phyloP scores from a whole-genome alignment of 2,113 vertebrate genomes.

The Microcebus ravelobensis region DNA sequence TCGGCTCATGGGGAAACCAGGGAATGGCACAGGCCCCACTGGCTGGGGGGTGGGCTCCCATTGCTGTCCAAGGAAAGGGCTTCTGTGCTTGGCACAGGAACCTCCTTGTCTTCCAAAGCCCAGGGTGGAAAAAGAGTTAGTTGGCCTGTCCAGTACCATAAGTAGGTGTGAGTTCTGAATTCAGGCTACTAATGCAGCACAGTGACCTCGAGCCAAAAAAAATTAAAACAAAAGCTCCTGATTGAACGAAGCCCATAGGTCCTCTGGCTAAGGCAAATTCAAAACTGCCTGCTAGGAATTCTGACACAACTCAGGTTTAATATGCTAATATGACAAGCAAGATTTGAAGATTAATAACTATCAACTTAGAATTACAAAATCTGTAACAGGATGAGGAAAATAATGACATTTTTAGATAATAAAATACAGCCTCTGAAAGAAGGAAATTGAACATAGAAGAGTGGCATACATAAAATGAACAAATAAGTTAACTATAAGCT shows the following conservation, averaged over 20 bases:
- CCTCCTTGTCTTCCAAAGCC: background rate
- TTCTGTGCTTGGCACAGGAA: background rate
- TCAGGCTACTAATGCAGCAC: background rate
- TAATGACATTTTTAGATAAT: background rate
- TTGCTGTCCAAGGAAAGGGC: background rate
- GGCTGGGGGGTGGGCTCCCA: too few species aligned
- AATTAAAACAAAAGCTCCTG: background rate
- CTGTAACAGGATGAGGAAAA: background rate
- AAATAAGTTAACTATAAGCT: background rate
- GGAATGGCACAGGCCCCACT: background rate
- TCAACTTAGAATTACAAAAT: background rate
- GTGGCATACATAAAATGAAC: background rate
- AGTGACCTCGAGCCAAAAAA: background rate
- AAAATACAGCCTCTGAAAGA: background rate
- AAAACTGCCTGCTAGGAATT: background rate
- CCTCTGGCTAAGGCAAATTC: background rate
- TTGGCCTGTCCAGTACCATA: background rate
- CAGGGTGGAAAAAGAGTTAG: background rate
- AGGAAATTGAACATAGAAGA: background rate
- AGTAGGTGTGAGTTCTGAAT: conserved; percentile 50
- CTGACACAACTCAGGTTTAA: background rate
- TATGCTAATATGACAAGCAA: background rate
- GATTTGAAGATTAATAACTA: background rate
- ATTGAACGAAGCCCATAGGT: background rate
- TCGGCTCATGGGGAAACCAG: background rate